Conservation (phyloP, 1,140 invertebrate genomes). For the Melanaphis sacchari region DNA sequence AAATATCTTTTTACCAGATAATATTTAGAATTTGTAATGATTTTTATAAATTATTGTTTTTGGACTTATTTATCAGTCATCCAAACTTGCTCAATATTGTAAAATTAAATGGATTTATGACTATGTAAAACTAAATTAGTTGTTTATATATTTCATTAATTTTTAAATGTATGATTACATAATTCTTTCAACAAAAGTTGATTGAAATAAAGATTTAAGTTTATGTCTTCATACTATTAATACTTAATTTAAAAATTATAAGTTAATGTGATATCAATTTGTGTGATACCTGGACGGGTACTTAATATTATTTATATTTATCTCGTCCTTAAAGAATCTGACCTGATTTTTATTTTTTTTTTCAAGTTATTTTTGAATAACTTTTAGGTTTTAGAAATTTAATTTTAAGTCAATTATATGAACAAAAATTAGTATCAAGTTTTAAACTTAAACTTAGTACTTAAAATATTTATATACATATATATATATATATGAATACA, state of each 20-base stretch:
- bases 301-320: slow-evolving; percentile 39
- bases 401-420: slow-evolving; percentile 41
- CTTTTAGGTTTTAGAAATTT: slow-evolving; percentile 16
- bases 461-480: slow-evolving; percentile 18
- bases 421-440: slow-evolving; percentile 39
- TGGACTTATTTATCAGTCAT: slow-evolving; percentile 37
- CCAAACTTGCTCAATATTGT: slow-evolving; percentile 42
- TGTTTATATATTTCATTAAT: slow-evolving; percentile 30
- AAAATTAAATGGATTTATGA: slow-evolving; percentile 35
- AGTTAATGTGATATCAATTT: slow-evolving; percentile 37
- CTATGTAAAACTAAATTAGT: slow-evolving; percentile 40
- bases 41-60: slow-evolving; percentile 4
- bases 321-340: slow-evolving; percentile 38
- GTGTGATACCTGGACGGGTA: slow-evolving; percentile 39
- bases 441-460: slow-evolving; percentile 24
- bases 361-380: neutral
- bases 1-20: slow-evolving; percentile 26
- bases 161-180: slow-evolving; percentile 1
- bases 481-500: too few relatives aligned
- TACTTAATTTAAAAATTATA: slow-evolving; percentile 40
- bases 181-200: slow-evolving; percentile 20
- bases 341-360: slow-evolving; percentile 14
- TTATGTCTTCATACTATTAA: neutral
- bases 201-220: neutral
- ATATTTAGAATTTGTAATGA: slow-evolving; percentile 29